Percentiles rank a stretch among this genome's conserved stretches.
phyloP scores from a whole-genome alignment of 2,888 invertebrate species.

The Pantelozetes paolii region DNA sequence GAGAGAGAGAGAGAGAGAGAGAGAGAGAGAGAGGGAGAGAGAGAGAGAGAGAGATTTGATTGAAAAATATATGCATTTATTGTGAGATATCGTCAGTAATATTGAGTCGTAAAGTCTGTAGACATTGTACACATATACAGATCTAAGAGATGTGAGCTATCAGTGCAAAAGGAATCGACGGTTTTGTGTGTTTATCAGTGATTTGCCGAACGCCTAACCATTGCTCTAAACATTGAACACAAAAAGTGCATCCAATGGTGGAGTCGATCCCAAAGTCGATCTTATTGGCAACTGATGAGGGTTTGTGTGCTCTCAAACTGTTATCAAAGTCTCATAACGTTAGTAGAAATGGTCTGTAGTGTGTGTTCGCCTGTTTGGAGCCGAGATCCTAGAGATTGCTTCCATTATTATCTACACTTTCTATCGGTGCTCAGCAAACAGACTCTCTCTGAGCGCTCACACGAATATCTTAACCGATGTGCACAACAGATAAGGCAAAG shows the following conservation, averaged over 20 bases:
- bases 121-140: neutral
- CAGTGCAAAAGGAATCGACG: neutral
- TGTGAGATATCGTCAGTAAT: neutral
- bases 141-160: neutral
- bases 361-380: constrained; percentile 29
- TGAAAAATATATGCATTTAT: neutral
- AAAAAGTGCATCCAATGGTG: constrained; percentile 1
- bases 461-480: constrained; percentile 34
- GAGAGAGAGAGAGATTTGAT: neutral
- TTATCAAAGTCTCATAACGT: neutral
- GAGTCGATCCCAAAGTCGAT: neutral
- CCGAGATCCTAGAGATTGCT: constrained; percentile 23
- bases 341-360: constrained; percentile 34
- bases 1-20: neutral
- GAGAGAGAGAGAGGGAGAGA: neutral
- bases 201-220: constrained; percentile 12
- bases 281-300: constrained; percentile 9
- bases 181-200: neutral
- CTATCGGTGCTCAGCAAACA: constrained; percentile 11
- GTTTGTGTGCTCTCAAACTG: neutral
- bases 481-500: constrained; percentile 26
- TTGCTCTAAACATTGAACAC: neutral
- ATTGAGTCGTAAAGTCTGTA: neutral
- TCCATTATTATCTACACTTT: constrained; percentile 15
- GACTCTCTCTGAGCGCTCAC: constrained; percentile 26